Evolutionary conservation across 2,888 invertebrate species (phyloP).

Genomic region (Cheilosia grossa): DNA sequence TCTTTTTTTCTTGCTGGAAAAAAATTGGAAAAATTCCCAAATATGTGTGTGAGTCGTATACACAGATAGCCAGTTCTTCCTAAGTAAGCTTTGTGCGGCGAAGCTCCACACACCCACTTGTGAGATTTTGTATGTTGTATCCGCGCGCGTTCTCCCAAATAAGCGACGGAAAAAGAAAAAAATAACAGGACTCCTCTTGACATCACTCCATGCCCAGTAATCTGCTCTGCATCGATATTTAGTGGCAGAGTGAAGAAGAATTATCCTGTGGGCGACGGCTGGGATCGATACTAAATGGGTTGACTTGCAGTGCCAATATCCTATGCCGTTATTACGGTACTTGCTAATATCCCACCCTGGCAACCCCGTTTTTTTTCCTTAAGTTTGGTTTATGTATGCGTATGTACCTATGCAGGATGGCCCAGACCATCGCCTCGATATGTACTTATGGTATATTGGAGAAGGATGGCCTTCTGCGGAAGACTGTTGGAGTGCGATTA

Average conservation of each 20-base stretch:
- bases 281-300: conserved; percentile 55
- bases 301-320: conserved; percentile 52
- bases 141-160: conserved; percentile 30
- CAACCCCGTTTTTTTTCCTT: background rate
- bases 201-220: conserved; percentile 12
- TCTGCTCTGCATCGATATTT: conserved; percentile 50
- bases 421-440: conserved; percentile 43
- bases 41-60: conserved; percentile 13
- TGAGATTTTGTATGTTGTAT: conserved; percentile 47
- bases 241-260: conserved; percentile 33
- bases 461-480: conserved; percentile 7
- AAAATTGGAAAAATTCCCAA: conserved; percentile 19
- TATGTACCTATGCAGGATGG: conserved; percentile 41
- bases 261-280: conserved; percentile 15
- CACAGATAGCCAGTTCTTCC: background rate
- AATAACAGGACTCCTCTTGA: background rate
- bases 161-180: background rate
- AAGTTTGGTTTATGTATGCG: conserved; percentile 37
- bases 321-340: conserved; percentile 39
- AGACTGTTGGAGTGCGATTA: conserved; percentile 40
- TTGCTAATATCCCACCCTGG: conserved; percentile 24
- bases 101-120: conserved; percentile 51
- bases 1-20: conserved; percentile 2
- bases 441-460: conserved; percentile 17
- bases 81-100: conserved; percentile 1